phyloP scores from a whole-genome alignment of 2,888 invertebrate species.

The Pimpla rufipes region DNA sequence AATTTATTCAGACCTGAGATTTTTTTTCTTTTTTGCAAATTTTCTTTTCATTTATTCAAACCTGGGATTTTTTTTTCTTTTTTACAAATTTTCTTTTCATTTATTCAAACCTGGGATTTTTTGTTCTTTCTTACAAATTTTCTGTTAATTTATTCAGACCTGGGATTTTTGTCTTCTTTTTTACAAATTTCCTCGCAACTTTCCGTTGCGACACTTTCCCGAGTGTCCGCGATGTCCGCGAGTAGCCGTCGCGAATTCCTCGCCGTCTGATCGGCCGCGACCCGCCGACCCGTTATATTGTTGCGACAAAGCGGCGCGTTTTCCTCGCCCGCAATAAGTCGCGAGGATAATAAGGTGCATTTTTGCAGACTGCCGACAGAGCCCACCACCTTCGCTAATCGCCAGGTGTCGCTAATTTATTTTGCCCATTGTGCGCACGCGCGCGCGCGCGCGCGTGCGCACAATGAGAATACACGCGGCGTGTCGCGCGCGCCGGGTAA shows the following conservation, averaged over 20 bases:
- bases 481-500: not conserved
- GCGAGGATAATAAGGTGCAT: constrained; percentile 30
- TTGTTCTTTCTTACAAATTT: too few species aligned
- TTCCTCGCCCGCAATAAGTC: constrained; percentile 1
- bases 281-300: not conserved
- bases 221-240: not conserved
- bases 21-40: too few species aligned
- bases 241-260: constrained; percentile 5
- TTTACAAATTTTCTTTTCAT: too few species aligned
- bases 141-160: too few species aligned
- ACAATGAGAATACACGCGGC: constrained; percentile 16
- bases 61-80: too few species aligned
- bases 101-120: too few species aligned
- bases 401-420: constrained; percentile 47
- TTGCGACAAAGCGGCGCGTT: constrained; percentile 6
- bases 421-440: constrained; percentile 37
- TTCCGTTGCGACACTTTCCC: too few species aligned
- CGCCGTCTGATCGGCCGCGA: constrained; percentile 3
- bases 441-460: too few species aligned
- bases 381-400: constrained; percentile 17
- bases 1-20: too few species aligned
- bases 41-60: too few species aligned
- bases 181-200: too few species aligned
- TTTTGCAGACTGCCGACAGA: constrained; percentile 23
- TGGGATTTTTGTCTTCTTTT: too few species aligned